phyloP scores from a whole-genome alignment of 1,140 invertebrate species.

The Calycopis cecrops region DNA sequence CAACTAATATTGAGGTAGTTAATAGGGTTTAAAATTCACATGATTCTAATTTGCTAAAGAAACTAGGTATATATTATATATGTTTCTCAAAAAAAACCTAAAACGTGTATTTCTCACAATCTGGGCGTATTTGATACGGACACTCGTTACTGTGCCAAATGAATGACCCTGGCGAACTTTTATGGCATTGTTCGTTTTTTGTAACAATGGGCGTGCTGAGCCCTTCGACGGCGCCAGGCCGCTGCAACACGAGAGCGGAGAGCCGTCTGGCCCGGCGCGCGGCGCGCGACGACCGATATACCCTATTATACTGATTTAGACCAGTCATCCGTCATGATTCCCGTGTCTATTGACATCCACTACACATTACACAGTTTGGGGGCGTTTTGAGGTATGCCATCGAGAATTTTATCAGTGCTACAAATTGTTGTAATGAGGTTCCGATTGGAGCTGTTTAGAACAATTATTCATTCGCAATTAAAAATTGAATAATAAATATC shows the following conservation, averaged over 20 bases:
- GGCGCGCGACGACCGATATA: neutral
- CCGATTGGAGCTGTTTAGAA: too few relatives aligned
- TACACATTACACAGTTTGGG: neutral
- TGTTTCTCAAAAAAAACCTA: too few relatives aligned
- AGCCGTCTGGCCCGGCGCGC: constrained; percentile 1
- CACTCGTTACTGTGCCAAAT: constrained; percentile 4
- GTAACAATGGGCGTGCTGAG: neutral
- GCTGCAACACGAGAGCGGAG: constrained; percentile 5
- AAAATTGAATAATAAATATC: too few relatives aligned
- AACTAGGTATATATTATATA: too few relatives aligned
- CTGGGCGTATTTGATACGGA: neutral
- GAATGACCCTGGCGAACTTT: constrained; percentile 10
- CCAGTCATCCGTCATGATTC: constrained; percentile 8
- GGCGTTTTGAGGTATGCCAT: constrained; percentile 1
- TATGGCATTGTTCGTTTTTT: constrained; percentile 7
- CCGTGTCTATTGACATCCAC: constrained; percentile 1
- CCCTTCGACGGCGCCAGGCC: constrained; percentile 1
- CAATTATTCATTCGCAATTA: too few relatives aligned
- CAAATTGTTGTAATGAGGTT: too few relatives aligned
- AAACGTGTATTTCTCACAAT: too few relatives aligned
- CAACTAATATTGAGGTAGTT: too few relatives aligned
- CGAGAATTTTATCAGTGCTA: neutral
- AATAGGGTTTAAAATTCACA: too few relatives aligned
- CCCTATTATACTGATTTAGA: constrained; percentile 8
- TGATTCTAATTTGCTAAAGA: too few relatives aligned